Percentiles rank a stretch among this genome's conserved stretches.
Conservation (phyloP, 2,888 invertebrate species). For the Tenthredo amoena region DNA sequence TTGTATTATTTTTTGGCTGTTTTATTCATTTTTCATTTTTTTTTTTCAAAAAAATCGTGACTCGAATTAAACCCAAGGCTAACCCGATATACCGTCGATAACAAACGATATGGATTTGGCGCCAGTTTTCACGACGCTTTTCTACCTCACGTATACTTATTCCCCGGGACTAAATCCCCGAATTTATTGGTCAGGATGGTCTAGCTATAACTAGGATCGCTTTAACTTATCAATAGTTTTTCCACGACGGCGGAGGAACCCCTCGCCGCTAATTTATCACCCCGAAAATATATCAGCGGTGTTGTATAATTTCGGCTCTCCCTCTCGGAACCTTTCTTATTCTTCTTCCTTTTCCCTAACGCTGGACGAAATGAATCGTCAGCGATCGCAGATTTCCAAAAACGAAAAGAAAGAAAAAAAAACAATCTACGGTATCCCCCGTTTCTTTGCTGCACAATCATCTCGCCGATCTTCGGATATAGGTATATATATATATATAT, state of each 20-base stretch:
- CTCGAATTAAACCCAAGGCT: neutral
- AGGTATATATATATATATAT: no score
- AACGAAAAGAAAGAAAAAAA: no score
- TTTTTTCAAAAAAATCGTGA: neutral
- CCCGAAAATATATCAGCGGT: neutral
- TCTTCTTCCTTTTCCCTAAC: neutral
- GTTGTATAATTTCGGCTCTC: neutral
- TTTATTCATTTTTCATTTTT: no score
- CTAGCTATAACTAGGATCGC: neutral
- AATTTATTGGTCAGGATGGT: conserved; percentile 12
- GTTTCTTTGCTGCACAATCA: no score
- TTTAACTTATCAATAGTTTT: conserved; percentile 24
- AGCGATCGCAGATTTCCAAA: neutral
- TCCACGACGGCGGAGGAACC: neutral
- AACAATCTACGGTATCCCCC: neutral
- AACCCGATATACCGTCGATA: neutral
- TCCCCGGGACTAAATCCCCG: conserved; percentile 25
- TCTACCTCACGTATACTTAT: conserved; percentile 8
- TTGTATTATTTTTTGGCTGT: neutral
- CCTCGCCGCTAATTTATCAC: neutral
- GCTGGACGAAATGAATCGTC: neutral
- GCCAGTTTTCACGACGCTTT: conserved; percentile 33
- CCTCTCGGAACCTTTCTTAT: neutral
- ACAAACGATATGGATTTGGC: conserved; percentile 30
- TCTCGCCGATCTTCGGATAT: no score